Conservation (phyloP, 2,888 invertebrate species). For the Scotopteryx bipunctaria region DNA sequence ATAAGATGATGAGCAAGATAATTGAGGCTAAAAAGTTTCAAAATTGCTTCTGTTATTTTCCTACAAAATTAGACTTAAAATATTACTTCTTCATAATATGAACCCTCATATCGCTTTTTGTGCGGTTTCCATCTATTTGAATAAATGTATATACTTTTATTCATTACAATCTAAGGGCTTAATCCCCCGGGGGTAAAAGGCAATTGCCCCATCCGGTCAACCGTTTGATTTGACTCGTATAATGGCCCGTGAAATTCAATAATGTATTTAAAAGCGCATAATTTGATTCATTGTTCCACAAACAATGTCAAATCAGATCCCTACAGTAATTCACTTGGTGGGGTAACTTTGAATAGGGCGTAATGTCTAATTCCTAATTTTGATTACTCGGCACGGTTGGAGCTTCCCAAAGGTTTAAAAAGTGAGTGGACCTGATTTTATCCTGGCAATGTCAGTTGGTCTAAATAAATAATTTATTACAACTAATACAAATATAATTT, state of each 20-base stretch:
- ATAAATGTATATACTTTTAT: no score
- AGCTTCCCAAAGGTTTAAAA: constrained; percentile 23
- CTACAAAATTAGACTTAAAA: no score
- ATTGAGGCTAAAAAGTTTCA: background rate
- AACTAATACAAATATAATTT: no score
- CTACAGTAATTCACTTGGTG: constrained; percentile 50
- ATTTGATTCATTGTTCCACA: constrained; percentile 35
- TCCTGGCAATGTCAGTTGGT: no score
- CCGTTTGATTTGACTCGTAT: constrained; percentile 25
- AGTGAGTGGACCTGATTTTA: background rate
- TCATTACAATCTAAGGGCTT: no score
- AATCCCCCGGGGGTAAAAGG: background rate
- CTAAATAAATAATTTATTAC: no score
- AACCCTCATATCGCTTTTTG: no score
- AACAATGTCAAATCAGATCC: constrained; percentile 43
- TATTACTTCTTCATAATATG: no score
- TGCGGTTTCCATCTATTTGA: no score
- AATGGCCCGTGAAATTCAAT: constrained; percentile 26
- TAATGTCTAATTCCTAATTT: constrained; percentile 62
- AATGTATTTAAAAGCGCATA: constrained; percentile 26
- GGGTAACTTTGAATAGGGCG: constrained; percentile 50
- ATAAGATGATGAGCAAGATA: constrained; percentile 8
- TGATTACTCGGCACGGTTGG: constrained; percentile 48
- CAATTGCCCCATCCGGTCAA: constrained; percentile 4
- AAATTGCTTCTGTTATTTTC: background rate